These are phyloP conservation scores for Calephelis nemesis DNA, from an alignment of 1,140 invertebrate species.

Conservation along the genomic window DNA sequence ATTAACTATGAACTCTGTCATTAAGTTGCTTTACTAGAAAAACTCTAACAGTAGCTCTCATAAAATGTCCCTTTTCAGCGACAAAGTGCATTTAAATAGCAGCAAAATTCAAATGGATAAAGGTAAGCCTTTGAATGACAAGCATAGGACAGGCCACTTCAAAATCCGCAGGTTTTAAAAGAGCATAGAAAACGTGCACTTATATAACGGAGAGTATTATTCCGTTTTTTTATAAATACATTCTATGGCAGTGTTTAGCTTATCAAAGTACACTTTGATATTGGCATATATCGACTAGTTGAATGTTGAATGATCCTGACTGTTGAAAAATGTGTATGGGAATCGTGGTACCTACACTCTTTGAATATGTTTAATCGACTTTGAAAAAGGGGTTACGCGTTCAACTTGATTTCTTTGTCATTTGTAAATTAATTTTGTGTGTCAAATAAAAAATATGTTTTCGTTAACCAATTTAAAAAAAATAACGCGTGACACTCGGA, in stretches of 20 bases:
- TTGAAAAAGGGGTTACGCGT: no score
- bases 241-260: constrained; percentile 6
- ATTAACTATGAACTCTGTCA: constrained; percentile 77
- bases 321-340: no score
- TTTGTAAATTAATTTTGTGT: no score
- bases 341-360: no score
- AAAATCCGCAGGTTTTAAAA: constrained; percentile 54
- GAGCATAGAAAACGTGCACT: constrained; percentile 41
- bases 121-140: constrained; percentile 58
- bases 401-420: no score
- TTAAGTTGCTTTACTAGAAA: constrained; percentile 70
- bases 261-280: neutral
- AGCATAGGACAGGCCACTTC: constrained; percentile 52
- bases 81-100: constrained; percentile 78
- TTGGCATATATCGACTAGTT: no score
- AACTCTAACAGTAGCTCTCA: constrained; percentile 69
- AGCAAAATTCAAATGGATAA: constrained; percentile 67
- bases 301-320: no score
- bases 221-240: constrained; percentile 34
- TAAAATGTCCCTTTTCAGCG: constrained; percentile 67
- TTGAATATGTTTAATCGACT: no score
- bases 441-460: no score
- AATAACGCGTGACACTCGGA: no score
- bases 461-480: no score
- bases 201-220: constrained; percentile 32